phyloP scores from a whole-genome alignment of 2,113 vertebrate species.

The Perca flavescens region DNA sequence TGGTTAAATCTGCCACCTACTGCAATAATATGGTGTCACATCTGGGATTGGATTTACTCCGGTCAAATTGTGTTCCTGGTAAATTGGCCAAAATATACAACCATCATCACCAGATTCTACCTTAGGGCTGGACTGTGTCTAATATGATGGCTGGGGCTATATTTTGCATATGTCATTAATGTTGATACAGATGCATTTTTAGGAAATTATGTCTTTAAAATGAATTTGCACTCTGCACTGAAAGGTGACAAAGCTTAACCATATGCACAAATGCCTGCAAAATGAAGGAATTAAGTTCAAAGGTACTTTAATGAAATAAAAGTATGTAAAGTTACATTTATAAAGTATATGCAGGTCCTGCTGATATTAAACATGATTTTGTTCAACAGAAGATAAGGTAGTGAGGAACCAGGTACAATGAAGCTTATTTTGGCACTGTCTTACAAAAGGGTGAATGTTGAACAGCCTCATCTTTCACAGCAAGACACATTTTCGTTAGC shows the following conservation, averaged over 20 bases:
- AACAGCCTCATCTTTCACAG: neutral
- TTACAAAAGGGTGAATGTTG: neutral
- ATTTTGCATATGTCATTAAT: neutral
- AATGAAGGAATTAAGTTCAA: neutral
- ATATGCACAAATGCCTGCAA: neutral
- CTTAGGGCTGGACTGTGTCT: neutral
- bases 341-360: neutral
- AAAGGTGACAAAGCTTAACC: neutral
- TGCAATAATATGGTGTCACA: conserved; percentile 5
- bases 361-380: neutral
- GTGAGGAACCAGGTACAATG: neutral
- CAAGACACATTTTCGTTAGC: neutral
- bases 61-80: neutral
- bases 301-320: neutral
- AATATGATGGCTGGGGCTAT: neutral
- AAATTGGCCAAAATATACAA: neutral
- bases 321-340: neutral
- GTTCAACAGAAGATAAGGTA: neutral
- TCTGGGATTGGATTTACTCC: neutral
- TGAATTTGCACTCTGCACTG: neutral
- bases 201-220: neutral
- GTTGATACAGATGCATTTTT: neutral
- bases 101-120: neutral
- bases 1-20: conserved; percentile 14
- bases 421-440: neutral